These are phyloP conservation scores for Cotesia glomerata DNA, from an alignment of 1,140 invertebrate species.

Conservation along the genomic window DNA sequence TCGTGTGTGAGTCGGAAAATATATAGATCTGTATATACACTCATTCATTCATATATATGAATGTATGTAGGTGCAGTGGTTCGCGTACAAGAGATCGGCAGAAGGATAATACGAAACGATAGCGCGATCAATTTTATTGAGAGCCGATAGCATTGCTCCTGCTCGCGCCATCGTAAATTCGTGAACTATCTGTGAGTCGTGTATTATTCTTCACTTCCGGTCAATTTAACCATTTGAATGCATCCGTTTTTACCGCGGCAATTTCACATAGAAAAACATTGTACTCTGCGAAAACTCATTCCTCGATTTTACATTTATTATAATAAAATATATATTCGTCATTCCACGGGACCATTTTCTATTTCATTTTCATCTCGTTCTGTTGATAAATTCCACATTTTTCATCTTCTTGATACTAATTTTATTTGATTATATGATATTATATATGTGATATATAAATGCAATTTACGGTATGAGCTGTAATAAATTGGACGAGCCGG, in stretches of 20 bases:
- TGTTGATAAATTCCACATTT: not conserved
- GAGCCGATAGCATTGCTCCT: slow-evolving; percentile 12
- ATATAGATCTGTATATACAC: not conserved
- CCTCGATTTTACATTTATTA: not conserved
- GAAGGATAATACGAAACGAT: slow-evolving; percentile 19
- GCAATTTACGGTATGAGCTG: too few species aligned
- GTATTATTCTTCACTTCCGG: slow-evolving; percentile 30
- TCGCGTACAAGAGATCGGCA: slow-evolving; percentile 11
- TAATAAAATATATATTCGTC: not conserved
- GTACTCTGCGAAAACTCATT: not conserved
- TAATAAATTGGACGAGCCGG: too few species aligned
- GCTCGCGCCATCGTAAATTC: slow-evolving; percentile 16
- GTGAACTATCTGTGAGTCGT: slow-evolving; percentile 22
- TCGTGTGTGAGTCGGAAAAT: not conserved
- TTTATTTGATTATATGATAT: too few species aligned
- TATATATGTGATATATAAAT: too few species aligned
- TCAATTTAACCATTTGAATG: slow-evolving; percentile 24
- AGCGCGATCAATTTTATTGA: slow-evolving; percentile 30
- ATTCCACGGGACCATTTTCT: not conserved
- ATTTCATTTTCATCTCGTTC: not conserved
- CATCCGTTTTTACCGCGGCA: slow-evolving; percentile 18
- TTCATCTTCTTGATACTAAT: too few species aligned
- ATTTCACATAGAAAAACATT: not conserved
- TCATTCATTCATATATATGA: not conserved
- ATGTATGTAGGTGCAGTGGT: slow-evolving; percentile 10